Conservation (phyloP, 2,888 invertebrate species). For the Argyresthia goedartella region DNA sequence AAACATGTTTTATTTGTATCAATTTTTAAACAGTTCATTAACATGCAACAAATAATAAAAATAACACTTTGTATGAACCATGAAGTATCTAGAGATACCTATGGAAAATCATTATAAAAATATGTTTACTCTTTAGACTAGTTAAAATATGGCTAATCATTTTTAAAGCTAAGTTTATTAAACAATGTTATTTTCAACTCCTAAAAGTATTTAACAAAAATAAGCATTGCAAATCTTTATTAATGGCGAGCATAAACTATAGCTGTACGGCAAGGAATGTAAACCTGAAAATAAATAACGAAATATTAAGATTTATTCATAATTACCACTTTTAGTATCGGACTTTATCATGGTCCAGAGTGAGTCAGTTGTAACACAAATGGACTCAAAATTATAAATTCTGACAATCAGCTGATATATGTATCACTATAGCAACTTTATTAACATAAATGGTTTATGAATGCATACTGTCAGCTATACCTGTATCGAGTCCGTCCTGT, state of each 20-base stretch:
- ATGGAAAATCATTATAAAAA: background rate
- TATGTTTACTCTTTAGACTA: background rate
- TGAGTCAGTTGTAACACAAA: background rate
- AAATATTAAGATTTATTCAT: background rate
- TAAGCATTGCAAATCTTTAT: background rate
- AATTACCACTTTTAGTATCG: too few relatives aligned
- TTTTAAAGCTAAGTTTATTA: background rate
- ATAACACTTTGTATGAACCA: too few relatives aligned
- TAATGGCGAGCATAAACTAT: conserved; percentile 68
- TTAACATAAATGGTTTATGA: too few relatives aligned
- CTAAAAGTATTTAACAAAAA: background rate
- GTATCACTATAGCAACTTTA: too few relatives aligned
- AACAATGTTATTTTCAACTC: background rate
- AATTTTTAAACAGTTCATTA: conserved; percentile 2
- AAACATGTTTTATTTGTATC: conserved; percentile 1
- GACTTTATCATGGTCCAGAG: background rate
- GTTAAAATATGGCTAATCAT: background rate
- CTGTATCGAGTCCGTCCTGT: conserved; percentile 66
- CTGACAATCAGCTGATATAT: too few relatives aligned
- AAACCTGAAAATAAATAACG: conserved; percentile 70
- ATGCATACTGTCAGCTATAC: conserved; percentile 22
- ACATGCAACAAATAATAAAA: background rate
- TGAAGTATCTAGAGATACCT: too few relatives aligned
- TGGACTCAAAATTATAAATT: too few relatives aligned
- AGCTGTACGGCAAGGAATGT: conserved; percentile 81